Evolutionary conservation across 2,797 vertebrate genomes (phyloP).

Genomic region (Aulostomus chinensis): DNA sequence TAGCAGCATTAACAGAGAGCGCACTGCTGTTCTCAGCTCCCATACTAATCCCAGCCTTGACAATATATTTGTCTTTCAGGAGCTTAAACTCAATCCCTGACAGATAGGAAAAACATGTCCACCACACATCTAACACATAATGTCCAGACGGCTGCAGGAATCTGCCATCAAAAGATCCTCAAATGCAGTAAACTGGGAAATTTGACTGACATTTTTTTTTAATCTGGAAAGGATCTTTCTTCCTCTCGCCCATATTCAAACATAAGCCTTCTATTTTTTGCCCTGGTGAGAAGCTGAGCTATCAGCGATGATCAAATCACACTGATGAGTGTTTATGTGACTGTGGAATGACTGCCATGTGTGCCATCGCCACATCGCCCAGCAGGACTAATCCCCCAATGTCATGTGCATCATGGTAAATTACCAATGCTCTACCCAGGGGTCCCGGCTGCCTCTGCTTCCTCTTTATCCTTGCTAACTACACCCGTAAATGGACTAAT

Average conservation of each 20-base stretch:
- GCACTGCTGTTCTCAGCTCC: too few species aligned
- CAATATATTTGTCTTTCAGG: too few species aligned
- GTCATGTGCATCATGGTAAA: conserved; percentile 15
- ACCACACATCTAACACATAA: too few species aligned
- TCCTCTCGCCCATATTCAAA: conserved; percentile 7
- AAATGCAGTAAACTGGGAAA: neutral
- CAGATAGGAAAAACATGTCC: too few species aligned
- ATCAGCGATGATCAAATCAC: conserved; percentile 21
- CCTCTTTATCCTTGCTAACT: too few species aligned
- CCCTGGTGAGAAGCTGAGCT: neutral
- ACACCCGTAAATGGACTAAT: too few species aligned
- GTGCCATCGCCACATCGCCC: conserved; percentile 1
- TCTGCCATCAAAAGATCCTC: conserved; percentile 9
- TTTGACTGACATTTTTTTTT: conserved; percentile 24
- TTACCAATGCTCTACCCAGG: neutral
- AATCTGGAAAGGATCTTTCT: conserved; percentile 3
- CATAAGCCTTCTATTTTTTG: conserved; percentile 14
- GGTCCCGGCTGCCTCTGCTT: neutral
- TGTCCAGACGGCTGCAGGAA: neutral
- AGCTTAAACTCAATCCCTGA: too few species aligned
- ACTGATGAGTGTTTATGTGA: conserved; percentile 9
- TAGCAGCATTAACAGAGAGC: too few species aligned
- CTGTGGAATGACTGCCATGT: conserved; percentile 10
- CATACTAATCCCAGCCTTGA: too few species aligned
- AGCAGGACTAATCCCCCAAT: neutral